These are phyloP conservation scores for Oryzias sinensis DNA, from an alignment of 2,797 vertebrate genomes.

Conservation along the genomic window DNA sequence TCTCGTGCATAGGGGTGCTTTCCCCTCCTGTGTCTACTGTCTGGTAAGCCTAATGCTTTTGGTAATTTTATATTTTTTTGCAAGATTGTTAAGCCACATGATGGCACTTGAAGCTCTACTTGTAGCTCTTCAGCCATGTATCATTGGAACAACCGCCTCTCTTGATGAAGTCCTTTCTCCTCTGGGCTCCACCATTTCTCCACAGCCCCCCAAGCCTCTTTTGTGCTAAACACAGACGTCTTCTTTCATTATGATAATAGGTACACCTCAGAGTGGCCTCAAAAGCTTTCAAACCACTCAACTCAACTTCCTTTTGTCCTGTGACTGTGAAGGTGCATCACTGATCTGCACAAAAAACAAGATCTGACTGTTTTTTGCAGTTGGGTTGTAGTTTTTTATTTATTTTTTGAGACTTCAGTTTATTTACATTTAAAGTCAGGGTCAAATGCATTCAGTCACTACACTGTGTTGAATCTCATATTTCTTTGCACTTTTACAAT, in stretches of 20 bases:
- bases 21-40: slow-evolving; percentile 6
- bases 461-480: slow-evolving; percentile 3
- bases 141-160: slow-evolving; percentile 36
- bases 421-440: neutral
- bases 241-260: slow-evolving; percentile 60
- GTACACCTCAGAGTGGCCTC: slow-evolving; percentile 26
- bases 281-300: slow-evolving; percentile 37
- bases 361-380: slow-evolving; percentile 2
- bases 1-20: slow-evolving; percentile 3
- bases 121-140: slow-evolving; percentile 16
- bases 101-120: slow-evolving; percentile 18
- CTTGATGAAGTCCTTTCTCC: slow-evolving; percentile 42
- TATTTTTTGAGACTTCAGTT: too few species aligned
- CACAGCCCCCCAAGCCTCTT: slow-evolving; percentile 28
- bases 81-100: slow-evolving; percentile 7
- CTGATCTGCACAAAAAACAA: slow-evolving; percentile 29
- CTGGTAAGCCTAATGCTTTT: slow-evolving; percentile 13
- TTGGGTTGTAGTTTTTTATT: too few species aligned
- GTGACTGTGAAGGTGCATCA: slow-evolving; percentile 25
- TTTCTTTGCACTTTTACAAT: slow-evolving; percentile 13
- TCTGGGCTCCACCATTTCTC: slow-evolving; percentile 36
- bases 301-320: slow-evolving; percentile 16
- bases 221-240: slow-evolving; percentile 58
- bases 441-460: slow-evolving; percentile 3
- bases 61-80: slow-evolving; percentile 11